Percentiles rank a stretch among this genome's conserved stretches.
Conservation (phyloP, 2,888 invertebrate species). For the Invenusta paracnida region DNA sequence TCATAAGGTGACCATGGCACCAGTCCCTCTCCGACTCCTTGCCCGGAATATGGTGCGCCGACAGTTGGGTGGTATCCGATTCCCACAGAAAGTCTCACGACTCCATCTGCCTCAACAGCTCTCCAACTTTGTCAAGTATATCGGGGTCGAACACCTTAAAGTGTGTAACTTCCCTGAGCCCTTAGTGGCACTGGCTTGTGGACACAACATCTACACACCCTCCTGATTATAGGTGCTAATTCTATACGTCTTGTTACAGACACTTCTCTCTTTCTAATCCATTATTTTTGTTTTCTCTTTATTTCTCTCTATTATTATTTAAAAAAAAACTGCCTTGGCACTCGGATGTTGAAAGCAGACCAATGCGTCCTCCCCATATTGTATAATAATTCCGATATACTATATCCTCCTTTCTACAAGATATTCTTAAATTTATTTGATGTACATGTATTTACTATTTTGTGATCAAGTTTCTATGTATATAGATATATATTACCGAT, state of each 20-base stretch:
- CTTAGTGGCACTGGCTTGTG: slow-evolving; percentile 20
- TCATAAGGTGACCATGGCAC: neutral
- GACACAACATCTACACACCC: slow-evolving; percentile 20
- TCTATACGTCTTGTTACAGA: no score
- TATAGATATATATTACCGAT: no score
- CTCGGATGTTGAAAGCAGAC: neutral
- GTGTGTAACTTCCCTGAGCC: slow-evolving; percentile 4
- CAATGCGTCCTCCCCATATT: neutral
- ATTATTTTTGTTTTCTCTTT: neutral
- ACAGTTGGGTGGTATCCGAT: slow-evolving; percentile 33
- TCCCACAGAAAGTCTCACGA: neutral
- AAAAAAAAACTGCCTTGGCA: neutral
- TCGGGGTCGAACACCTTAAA: slow-evolving; percentile 33
- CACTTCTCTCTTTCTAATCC: no score
- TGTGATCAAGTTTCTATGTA: no score
- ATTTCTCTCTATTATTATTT: neutral
- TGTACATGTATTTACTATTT: no score
- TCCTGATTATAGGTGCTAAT: neutral
- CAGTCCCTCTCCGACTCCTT: slow-evolving; percentile 35
- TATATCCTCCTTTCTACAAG: no score
- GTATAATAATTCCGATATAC: no score
- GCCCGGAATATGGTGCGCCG: slow-evolving; percentile 34
- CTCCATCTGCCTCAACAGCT: slow-evolving; percentile 26
- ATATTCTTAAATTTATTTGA: no score
- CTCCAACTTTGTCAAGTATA: slow-evolving; percentile 18